Evolutionary conservation across 1,140 invertebrate species (phyloP).

Genomic region (Ctenoplectra terminalis): DNA sequence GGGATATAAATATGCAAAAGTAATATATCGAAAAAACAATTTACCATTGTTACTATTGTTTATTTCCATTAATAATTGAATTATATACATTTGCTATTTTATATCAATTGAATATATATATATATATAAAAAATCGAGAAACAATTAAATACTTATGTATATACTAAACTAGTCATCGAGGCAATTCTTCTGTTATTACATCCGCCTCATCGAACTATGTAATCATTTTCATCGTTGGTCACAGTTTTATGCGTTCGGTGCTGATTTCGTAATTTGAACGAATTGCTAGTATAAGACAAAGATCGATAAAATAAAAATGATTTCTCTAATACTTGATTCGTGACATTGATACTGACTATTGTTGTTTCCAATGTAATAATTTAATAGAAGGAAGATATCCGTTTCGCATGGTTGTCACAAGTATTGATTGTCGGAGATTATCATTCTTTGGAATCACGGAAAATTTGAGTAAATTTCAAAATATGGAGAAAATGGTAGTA

Average conservation of each 20-base stretch:
- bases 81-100: not conserved
- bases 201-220: not conserved
- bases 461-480: not conserved
- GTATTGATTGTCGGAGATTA: too few relatives aligned
- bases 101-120: not conserved
- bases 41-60: not conserved
- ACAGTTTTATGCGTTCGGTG: not conserved
- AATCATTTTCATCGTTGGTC: not conserved
- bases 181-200: not conserved
- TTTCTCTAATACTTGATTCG: conserved; percentile 1
- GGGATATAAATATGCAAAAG: not conserved
- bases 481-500: not conserved
- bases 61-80: conserved; percentile 3
- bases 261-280: not conserved
- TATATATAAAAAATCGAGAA: too few relatives aligned
- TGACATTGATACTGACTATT: not conserved
- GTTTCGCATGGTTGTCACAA: too few relatives aligned
- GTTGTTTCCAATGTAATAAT: not conserved
- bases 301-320: conserved; percentile 10
- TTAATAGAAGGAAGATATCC: too few relatives aligned
- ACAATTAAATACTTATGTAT: too few relatives aligned
- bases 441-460: too few relatives aligned
- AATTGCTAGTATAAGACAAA: not conserved
- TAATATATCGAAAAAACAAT: not conserved
- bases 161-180: too few relatives aligned